Base-by-base conservation (phyloP, 1,140 invertebrate genomes). In the Neotoxoptera formosana region DNA sequence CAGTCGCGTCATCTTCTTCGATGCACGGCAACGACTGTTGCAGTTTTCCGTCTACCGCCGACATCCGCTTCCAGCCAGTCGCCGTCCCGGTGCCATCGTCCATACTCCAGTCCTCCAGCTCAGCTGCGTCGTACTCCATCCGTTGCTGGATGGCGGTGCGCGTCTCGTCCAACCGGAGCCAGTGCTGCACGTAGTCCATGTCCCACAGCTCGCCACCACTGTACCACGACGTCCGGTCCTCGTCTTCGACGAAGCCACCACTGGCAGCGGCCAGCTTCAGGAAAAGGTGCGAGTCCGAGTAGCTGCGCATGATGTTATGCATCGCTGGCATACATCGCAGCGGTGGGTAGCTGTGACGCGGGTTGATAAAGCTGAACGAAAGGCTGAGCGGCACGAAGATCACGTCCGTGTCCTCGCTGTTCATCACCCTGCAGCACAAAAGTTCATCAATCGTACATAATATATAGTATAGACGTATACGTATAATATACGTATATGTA, bases 21-120 rank as follows among this genome's bases (percentile, higher is more conserved):
- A 94, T 94, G 51, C 93, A 94, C 14, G 94, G 94, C 90, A 94
- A 60, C 84, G 94, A 91, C 47, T 93, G 93, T 34, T 86, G 60
- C 30, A 76, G 87, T 88, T 91, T 91, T 86, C 93, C 90, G 47
- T 90, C 90, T 4, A 8, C 20, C n/a, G 67, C 7, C 47, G 67
- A 34, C 47, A 36, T 53, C 25, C 53, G 30, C 25, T 67, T 67
- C 53, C 87, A 87, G 20, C 51, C 25, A 7, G n/a, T 76, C n/a
- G 60, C n/a, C 76, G 51, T 51, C 21, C 83, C 81, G 9, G 48
- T 48, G 36, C 90, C 88, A 67, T 94, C 94, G 51, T 94, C 94
- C 95, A 97, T 96, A 94, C 97, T 97, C 97, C 97, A 97, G 94
- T 97, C 97, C 95, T 97, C 97, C 91, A 97, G 95, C 95, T 97